A percentile compares a stretch with the other conserved stretches of the same genome.
Evolutionary conservation across 2,113 vertebrate genomes (phyloP).

Genomic region (Sterrhoptilus dennistouni): DNA sequence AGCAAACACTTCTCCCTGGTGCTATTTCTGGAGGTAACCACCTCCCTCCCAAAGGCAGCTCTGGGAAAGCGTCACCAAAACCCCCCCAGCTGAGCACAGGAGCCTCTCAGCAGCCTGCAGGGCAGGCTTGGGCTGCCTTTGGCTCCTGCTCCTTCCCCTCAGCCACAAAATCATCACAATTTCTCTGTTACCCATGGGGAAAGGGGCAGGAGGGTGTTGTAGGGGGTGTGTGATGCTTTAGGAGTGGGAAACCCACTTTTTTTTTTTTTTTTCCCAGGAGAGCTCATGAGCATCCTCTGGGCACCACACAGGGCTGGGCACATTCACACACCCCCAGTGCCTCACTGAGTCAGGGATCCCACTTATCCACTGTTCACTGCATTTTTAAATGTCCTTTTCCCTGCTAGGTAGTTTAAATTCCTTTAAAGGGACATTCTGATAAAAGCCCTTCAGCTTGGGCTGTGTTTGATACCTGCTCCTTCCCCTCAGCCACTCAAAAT

Average conservation of each 20-base stretch:
- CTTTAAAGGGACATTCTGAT: too few species aligned
- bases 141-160: neutral
- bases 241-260: neutral
- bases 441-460: too few species aligned
- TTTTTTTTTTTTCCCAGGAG: neutral
- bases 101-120: neutral
- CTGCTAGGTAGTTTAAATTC: too few species aligned
- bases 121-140: rapidly evolving
- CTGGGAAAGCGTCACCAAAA: neutral
- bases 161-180: rapidly evolving
- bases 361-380: too few species aligned
- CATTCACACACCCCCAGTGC: too few species aligned
- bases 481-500: too few species aligned
- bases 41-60: neutral
- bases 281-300: neutral
- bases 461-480: too few species aligned
- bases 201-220: neutral
- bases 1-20: neutral
- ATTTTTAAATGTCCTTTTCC: too few species aligned
- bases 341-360: too few species aligned
- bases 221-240: rapidly evolving
- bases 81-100: neutral
- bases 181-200: rapidly evolving
- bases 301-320: neutral
- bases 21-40: neutral